Percentiles rank a stretch among this genome's conserved stretches.
Evolutionary conservation across 2,797 vertebrate genomes (phyloP).

Genomic region (Gorsachius magnificus): DNA sequence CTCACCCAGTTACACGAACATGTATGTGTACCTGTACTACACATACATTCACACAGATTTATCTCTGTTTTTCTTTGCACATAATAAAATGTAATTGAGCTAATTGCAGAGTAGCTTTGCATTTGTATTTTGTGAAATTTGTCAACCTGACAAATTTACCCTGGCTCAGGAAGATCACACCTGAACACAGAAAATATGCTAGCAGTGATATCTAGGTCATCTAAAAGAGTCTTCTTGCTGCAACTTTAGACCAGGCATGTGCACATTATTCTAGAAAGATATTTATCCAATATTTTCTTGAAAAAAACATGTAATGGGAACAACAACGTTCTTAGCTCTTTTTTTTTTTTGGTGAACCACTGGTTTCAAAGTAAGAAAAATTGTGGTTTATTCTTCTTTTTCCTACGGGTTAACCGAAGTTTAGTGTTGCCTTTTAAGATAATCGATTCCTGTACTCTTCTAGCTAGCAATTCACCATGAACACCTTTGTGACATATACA

Average conservation of each 20-base stretch:
- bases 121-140: not conserved
- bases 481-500: not conserved
- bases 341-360: not conserved
- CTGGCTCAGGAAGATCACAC: not conserved
- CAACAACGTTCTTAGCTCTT: not conserved
- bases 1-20: not conserved
- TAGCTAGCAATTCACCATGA: not conserved
- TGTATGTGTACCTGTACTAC: not conserved
- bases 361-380: not conserved
- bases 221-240: not conserved
- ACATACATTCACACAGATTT: not conserved
- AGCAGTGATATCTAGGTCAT: not conserved
- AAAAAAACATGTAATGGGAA: not conserved
- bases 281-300: not conserved
- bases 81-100: not conserved
- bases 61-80: not conserved
- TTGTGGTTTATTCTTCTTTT: not conserved
- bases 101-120: not conserved
- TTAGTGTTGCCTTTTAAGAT: too few species aligned
- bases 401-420: not conserved
- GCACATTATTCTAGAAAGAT: not conserved
- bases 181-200: not conserved
- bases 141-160: not conserved
- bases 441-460: not conserved
- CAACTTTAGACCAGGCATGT: not conserved